Base-by-base conservation (phyloP, 2,797 vertebrate genomes). In the Podarcis lilfordi region DNA sequence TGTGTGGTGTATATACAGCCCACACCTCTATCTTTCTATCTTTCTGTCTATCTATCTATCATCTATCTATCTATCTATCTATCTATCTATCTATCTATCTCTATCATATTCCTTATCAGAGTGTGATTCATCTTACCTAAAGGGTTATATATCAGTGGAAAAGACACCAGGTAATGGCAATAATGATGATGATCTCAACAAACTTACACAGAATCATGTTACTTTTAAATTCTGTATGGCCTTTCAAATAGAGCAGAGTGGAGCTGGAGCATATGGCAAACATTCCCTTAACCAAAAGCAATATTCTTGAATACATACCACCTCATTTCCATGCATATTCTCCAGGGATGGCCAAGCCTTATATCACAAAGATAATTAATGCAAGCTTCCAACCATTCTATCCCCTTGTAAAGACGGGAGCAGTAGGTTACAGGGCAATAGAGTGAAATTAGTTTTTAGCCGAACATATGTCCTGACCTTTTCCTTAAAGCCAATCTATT, bases 381-480 rank as follows among this genome's bases (percentile, higher is more conserved):
- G 95, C 95, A 92, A 93, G 89, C 93, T 96, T 95, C 95, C 96
- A 95, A 93, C 95, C 94, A 95, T 96, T 95, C 96, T 94, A 88
- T 96, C 94, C 83, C 95, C 93, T 95, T 94, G 94, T 95, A 95
- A 95, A 91, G 93, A 92, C 86, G 94, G 93, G 94, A 96, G 95
- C 94, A 92, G 94, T 90, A 95, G 97, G 97, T 96, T 96, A 97
- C 92, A 97, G 95, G 96, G 97, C 97, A 97, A 97, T 97, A 97
- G 97, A 97, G 96, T 98, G 97, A 98, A 97, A 97, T 97, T 97
- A 97, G 96, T 98, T 98, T 98, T 98, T 98, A 97, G 96, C 96
- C 95, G 98, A 98, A 98, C 98, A 98, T 96, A 97, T 98, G 98
- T 98, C 97, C 94, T 98, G 98, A 99, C 98, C 98, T 99, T 99